Evolutionary conservation across 2,888 invertebrate species (phyloP).

Genomic region (Caenorhabditis sp.): DNA sequence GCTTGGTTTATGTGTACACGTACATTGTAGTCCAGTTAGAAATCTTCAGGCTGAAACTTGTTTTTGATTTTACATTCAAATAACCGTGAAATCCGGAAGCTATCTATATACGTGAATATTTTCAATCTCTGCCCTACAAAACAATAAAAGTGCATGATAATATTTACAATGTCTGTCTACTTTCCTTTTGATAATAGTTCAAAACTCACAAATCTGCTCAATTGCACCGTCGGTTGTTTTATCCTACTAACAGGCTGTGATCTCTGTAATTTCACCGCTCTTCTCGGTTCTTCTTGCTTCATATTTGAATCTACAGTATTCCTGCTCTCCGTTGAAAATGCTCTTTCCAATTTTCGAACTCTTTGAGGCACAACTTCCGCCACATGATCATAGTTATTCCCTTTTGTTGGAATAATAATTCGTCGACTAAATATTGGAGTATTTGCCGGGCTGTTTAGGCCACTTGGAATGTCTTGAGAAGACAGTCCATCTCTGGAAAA

Average conservation of each 20-base stretch:
- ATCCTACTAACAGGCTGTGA: constrained; percentile 44
- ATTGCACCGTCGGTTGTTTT: constrained; percentile 32
- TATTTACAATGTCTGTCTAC: too few species aligned
- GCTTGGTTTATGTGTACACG: too few species aligned
- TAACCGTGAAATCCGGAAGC: too few species aligned
- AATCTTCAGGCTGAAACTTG: too few species aligned
- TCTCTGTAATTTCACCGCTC: constrained; percentile 42
- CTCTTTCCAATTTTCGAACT: constrained; percentile 38
- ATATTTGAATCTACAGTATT: constrained; percentile 37
- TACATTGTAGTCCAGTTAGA: too few species aligned
- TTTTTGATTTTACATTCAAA: too few species aligned
- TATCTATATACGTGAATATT: too few species aligned
- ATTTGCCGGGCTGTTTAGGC: constrained; percentile 30
- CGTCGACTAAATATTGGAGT: constrained; percentile 28
- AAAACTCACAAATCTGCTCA: constrained; percentile 24
- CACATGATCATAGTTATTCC: constrained; percentile 31
- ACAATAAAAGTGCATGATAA: too few species aligned
- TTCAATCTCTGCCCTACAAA: too few species aligned
- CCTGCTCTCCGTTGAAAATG: constrained; percentile 29
- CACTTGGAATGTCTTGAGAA: constrained; percentile 27
- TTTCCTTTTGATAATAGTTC: too few species aligned
- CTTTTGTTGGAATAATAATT: constrained; percentile 24
- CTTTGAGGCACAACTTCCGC: constrained; percentile 31
- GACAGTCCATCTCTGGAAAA: constrained; percentile 8
- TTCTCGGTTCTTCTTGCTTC: constrained; percentile 20